Conservation (phyloP, 2,113 vertebrate genomes). For the Antigone vipio region DNA sequence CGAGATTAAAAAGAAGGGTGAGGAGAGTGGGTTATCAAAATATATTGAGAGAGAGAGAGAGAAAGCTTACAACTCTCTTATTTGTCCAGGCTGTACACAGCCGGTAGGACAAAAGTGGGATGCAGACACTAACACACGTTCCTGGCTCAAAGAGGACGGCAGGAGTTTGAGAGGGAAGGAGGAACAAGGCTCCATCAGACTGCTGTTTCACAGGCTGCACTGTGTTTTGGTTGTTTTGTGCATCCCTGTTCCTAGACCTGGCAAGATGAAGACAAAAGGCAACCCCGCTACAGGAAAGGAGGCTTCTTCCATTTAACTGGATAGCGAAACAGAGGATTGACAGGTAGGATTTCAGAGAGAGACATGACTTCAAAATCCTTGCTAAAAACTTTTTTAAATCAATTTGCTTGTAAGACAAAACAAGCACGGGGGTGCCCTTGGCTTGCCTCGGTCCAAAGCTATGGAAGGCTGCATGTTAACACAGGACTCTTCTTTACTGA, state of each 20-base stretch:
- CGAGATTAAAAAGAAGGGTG: background rate
- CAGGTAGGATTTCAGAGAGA: background rate
- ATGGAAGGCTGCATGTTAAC: background rate
- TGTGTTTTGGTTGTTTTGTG: background rate
- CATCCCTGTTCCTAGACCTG: background rate
- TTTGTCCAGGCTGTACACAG: fast-evolving
- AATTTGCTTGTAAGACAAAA: background rate
- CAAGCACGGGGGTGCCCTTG: background rate
- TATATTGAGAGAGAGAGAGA: background rate
- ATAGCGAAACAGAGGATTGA: background rate
- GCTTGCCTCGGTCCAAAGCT: background rate
- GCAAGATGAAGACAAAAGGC: background rate
- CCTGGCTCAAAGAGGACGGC: background rate
- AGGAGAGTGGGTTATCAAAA: background rate
- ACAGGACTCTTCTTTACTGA: background rate
- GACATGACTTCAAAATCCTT: background rate
- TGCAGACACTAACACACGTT: background rate
- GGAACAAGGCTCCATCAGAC: background rate
- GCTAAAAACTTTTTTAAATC: background rate
- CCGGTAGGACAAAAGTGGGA: background rate
- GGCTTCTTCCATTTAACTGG: background rate
- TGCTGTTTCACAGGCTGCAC: background rate
- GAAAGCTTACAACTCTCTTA: background rate
- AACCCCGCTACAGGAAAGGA: background rate
- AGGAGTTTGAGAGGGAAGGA: background rate